These are phyloP conservation scores for Typhlichthys subterraneus DNA, from an alignment of 2,797 vertebrate genomes.

Conservation along the genomic window DNA sequence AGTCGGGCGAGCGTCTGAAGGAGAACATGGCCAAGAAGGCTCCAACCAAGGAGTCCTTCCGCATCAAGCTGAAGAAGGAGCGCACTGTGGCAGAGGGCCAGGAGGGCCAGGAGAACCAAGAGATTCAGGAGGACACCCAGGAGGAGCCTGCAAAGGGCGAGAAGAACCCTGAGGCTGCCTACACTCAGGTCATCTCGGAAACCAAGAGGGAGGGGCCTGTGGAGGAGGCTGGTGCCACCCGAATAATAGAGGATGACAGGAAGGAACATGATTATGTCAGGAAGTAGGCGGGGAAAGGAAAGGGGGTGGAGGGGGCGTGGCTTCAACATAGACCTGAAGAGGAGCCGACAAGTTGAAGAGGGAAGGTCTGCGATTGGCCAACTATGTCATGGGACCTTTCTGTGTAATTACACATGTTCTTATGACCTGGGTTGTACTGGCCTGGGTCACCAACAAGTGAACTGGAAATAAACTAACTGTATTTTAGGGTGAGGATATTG, in stretches of 20 bases:
- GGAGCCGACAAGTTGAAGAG: slow-evolving; percentile 12
- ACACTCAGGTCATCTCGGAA: slow-evolving; percentile 82
- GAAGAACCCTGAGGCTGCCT: slow-evolving; percentile 72
- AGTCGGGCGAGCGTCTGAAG: slow-evolving; percentile 89
- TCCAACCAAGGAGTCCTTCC: slow-evolving; percentile 87
- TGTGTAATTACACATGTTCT: slow-evolving; percentile 26
- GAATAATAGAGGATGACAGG: slow-evolving; percentile 67
- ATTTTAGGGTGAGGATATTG: not conserved
- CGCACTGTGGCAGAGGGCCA: slow-evolving; percentile 81
- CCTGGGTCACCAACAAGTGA: not conserved
- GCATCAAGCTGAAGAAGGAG: slow-evolving; percentile 89
- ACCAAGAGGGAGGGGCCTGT: slow-evolving; percentile 81
- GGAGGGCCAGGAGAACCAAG: slow-evolving; percentile 77
- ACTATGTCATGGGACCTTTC: slow-evolving; percentile 21
- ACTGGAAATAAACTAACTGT: not conserved
- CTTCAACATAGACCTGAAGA: slow-evolving; percentile 4
- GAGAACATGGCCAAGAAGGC: slow-evolving; percentile 91
- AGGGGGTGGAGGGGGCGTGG: not conserved
- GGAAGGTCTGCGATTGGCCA: slow-evolving; percentile 45
- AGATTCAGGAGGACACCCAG: slow-evolving; percentile 46
- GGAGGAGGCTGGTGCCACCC: slow-evolving; percentile 67
- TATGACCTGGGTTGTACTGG: slow-evolving; percentile 3
- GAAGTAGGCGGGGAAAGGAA: slow-evolving; percentile 65
- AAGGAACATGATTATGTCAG: slow-evolving; percentile 76
- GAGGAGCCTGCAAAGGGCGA: slow-evolving; percentile 66